Evolutionary conservation across 2,797 vertebrate species (phyloP).

Genomic region (Cyprinella venusta): DNA sequence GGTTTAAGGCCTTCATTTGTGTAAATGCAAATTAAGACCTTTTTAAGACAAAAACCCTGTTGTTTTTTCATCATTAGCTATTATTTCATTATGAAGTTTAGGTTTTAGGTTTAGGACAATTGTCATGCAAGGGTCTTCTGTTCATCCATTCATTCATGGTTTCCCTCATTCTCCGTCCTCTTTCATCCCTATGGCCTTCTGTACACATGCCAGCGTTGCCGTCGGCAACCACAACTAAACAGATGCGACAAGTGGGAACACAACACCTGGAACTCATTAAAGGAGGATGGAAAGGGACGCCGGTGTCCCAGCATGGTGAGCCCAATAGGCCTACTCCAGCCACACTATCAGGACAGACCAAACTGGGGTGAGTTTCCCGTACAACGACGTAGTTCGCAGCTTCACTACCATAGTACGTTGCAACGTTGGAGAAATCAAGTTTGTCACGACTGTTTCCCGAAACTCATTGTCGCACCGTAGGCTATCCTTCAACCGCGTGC

Average conservation of each 20-base stretch:
- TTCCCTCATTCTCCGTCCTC: slow-evolving; percentile 4
- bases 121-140: background rate
- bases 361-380: too few relatives aligned
- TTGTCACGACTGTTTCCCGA: too few relatives aligned
- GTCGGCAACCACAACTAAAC: slow-evolving; percentile 13
- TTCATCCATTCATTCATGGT: slow-evolving; percentile 25
- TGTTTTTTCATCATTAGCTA: background rate
- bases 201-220: slow-evolving; percentile 17
- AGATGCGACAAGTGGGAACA: slow-evolving; percentile 5
- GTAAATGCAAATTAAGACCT: too few relatives aligned
- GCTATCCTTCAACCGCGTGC: too few relatives aligned
- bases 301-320: background rate
- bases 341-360: background rate
- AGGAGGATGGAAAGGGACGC: slow-evolving; percentile 1
- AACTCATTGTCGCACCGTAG: too few relatives aligned
- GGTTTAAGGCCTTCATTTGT: too few relatives aligned
- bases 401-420: too few relatives aligned
- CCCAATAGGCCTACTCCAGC: background rate
- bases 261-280: slow-evolving; percentile 33
- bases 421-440: too few relatives aligned
- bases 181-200: slow-evolving; percentile 15
- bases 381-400: too few relatives aligned
- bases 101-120: background rate
- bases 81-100: background rate
- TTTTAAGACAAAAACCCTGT: too few relatives aligned